Percentiles rank a stretch among this genome's conserved stretches.
Conservation (phyloP, 2,113 vertebrate species). For the Fregetta grallaria region DNA sequence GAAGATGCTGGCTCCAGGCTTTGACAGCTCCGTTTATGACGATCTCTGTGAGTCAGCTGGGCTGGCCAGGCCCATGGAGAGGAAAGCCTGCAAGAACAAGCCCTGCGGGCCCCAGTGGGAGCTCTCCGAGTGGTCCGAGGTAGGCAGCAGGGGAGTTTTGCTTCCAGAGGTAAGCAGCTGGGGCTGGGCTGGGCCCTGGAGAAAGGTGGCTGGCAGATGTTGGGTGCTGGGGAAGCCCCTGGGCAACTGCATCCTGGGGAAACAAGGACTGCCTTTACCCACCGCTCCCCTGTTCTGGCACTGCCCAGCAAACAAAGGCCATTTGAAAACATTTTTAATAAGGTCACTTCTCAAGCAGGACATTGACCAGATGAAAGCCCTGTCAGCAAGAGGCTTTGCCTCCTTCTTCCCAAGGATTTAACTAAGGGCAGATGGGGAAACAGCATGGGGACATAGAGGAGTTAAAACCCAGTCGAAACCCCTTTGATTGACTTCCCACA, state of each 20-base stretch:
- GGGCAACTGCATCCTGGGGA: background rate
- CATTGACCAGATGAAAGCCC: background rate
- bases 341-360: background rate
- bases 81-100: slow-evolving; percentile 85
- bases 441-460: background rate
- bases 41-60: slow-evolving; percentile 83
- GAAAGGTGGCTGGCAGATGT: background rate
- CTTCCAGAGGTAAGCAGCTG: background rate
- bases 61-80: slow-evolving; percentile 83
- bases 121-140: slow-evolving; percentile 84
- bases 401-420: background rate
- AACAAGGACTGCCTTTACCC: background rate
- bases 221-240: background rate
- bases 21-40: slow-evolving; percentile 88
- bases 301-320: background rate
- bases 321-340: background rate
- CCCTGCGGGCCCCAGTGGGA: slow-evolving; percentile 90
- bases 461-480: background rate
- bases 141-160: slow-evolving; percentile 38
- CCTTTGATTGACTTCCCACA: background rate
- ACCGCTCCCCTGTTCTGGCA: background rate
- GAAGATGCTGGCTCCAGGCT: slow-evolving; percentile 89
- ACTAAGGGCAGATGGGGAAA: background rate
- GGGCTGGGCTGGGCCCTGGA: background rate
- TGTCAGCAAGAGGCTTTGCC: background rate